These are phyloP conservation scores for Cranoglanis bouderius DNA, from an alignment of 2,113 vertebrate genomes.

Conservation along the genomic window DNA sequence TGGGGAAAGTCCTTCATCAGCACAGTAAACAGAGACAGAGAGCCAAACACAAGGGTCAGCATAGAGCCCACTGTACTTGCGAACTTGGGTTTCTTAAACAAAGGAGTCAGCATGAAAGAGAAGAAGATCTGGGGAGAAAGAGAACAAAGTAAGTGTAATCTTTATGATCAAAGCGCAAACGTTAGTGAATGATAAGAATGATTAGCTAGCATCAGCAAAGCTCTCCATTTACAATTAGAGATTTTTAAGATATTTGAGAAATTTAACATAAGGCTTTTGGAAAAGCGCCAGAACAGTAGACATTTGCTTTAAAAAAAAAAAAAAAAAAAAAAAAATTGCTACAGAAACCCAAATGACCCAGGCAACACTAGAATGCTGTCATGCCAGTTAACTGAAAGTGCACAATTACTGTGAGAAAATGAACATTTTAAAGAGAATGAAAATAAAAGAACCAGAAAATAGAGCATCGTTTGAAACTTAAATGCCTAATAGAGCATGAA, in stretches of 20 bases:
- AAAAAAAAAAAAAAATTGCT: neutral
- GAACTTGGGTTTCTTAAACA: constrained; percentile 95
- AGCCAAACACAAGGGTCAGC: constrained; percentile 87
- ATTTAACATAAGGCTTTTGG: neutral
- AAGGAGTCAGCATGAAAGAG: constrained; percentile 92
- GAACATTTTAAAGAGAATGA: neutral
- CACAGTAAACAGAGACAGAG: constrained; percentile 88
- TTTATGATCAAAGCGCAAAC: neutral
- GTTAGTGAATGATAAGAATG: neutral
- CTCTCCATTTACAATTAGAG: neutral
- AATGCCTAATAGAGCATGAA: neutral
- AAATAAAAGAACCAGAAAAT: neutral
- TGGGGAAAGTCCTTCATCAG: constrained; percentile 89
- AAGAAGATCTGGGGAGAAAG: constrained; percentile 83
- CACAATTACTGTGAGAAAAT: neutral
- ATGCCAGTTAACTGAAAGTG: neutral
- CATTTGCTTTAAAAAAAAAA: neutral
- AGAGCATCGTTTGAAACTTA: neutral
- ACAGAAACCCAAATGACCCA: neutral
- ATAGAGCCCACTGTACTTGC: constrained; percentile 92
- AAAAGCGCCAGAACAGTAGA: neutral
- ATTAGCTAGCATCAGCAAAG: neutral
- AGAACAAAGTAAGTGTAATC: neutral
- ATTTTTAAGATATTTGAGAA: neutral
- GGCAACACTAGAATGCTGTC: neutral